phyloP scores from a whole-genome alignment of 2,888 invertebrate species.

The Kryphioiulus occultus region DNA sequence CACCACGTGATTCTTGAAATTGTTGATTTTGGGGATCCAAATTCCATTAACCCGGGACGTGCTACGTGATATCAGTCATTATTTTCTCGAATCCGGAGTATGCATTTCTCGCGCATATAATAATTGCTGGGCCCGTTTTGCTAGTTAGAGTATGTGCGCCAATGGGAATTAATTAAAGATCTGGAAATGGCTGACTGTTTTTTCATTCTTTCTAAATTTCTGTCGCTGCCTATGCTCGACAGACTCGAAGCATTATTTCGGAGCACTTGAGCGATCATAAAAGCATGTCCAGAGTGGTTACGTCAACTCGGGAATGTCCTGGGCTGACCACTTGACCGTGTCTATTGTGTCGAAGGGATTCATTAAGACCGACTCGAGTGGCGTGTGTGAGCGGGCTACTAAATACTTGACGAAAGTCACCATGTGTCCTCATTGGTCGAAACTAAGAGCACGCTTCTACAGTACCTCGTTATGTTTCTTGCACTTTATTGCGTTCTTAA shows the following conservation, averaged over 20 bases:
- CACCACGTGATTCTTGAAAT: neutral
- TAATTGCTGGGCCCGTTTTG: neutral
- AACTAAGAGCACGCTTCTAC: conserved; percentile 1
- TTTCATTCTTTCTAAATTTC: neutral
- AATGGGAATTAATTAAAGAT: neutral
- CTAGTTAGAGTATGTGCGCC: neutral
- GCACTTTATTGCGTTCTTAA: conserved; percentile 25
- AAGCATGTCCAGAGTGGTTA: conserved; percentile 26
- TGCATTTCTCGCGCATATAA: neutral
- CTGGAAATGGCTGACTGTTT: neutral
- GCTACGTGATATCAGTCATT: neutral
- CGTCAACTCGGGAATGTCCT: conserved; percentile 7
- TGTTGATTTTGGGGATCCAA: conserved; percentile 14
- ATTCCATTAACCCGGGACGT: neutral
- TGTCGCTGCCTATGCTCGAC: neutral
- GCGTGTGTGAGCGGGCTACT: conserved; percentile 10
- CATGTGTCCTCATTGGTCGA: neutral
- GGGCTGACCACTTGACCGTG: conserved; percentile 30
- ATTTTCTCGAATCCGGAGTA: neutral
- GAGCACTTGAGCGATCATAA: conserved; percentile 2
- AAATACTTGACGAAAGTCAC: neutral
- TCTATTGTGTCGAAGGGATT: conserved; percentile 30
- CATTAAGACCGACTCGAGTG: neutral
- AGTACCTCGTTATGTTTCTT: conserved; percentile 30
- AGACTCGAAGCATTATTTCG: neutral